phyloP scores from a whole-genome alignment of 30 jellyfish, hydroid and myxozoan genomes.

The Catostylus mosaicus region DNA sequence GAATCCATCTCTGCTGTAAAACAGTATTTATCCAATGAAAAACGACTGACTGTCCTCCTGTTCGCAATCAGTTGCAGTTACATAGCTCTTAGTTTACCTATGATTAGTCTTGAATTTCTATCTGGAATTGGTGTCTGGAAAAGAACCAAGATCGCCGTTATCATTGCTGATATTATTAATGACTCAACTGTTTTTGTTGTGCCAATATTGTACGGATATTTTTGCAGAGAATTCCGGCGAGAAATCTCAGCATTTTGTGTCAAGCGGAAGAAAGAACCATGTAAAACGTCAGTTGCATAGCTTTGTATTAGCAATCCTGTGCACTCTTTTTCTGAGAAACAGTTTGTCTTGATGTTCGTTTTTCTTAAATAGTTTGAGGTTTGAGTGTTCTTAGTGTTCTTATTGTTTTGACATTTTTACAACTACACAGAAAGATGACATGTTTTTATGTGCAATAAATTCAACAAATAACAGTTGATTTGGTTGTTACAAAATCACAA shows the following conservation, averaged over 20 bases:
- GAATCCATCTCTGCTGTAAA: not conserved
- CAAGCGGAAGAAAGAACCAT: no score
- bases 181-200: not conserved
- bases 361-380: no score
- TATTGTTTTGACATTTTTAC: no score
- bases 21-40: not conserved
- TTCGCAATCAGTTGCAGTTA: not conserved
- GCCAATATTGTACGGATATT: not conserved
- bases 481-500: no score
- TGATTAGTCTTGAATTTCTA: not conserved
- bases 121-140: not conserved
- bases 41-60: not conserved
- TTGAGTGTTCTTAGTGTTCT: no score
- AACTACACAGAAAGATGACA: no score
- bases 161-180: not conserved
- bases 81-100: not conserved
- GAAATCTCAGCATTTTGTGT: not conserved
- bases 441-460: no score
- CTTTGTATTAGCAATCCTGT: no score
- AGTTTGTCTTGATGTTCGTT: no score
- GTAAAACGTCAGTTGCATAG: no score
- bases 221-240: conserved; percentile 1
- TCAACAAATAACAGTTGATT: no score
- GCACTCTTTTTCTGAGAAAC: no score
- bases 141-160: not conserved